Percentiles rank a stretch among this genome's conserved stretches.
phyloP scores from a whole-genome alignment of 30 jellyfish, hydroid and myxozoan species.

The Hydractinia symbiolongicarpus region DNA sequence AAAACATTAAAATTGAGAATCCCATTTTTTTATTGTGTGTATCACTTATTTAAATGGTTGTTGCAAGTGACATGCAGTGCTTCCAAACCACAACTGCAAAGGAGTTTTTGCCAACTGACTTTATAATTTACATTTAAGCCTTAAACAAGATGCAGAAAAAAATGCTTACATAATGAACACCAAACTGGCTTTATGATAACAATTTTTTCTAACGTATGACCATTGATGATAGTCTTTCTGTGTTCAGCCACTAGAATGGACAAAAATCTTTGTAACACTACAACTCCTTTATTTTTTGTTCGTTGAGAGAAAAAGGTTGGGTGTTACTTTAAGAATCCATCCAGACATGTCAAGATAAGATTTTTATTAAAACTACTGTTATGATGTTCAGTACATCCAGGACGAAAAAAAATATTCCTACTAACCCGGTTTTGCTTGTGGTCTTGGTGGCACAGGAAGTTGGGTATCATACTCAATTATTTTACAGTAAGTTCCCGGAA shows the following conservation, averaged over 20 bases:
- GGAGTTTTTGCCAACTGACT: no score
- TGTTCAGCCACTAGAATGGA: slow-evolving; percentile 23
- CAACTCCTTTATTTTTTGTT: neutral
- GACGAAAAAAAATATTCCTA: neutral
- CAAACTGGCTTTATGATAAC: slow-evolving; percentile 47
- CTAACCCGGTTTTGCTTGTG: slow-evolving; percentile 14
- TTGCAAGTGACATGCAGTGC: no score
- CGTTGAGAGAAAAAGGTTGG: no score
- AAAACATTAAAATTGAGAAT: no score
- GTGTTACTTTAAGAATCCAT: no score
- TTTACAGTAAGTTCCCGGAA: slow-evolving; percentile 82
- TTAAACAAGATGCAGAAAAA: no score
- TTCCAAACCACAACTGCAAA: no score
- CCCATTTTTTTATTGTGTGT: no score
- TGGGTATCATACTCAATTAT: slow-evolving; percentile 39
- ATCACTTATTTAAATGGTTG: no score
- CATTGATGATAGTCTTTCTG: slow-evolving; percentile 25
- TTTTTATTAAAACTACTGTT: neutral
- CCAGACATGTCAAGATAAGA: no score
- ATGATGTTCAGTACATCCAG: neutral
- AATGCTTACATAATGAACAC: slow-evolving; percentile 60
- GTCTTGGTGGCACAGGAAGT: slow-evolving; percentile 82
- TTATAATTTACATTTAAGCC: no score
- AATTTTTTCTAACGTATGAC: slow-evolving; percentile 49
- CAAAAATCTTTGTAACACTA: neutral